Evolutionary conservation across 2,888 invertebrate species (phyloP).

Genomic region (Uloborus plumipes): DNA sequence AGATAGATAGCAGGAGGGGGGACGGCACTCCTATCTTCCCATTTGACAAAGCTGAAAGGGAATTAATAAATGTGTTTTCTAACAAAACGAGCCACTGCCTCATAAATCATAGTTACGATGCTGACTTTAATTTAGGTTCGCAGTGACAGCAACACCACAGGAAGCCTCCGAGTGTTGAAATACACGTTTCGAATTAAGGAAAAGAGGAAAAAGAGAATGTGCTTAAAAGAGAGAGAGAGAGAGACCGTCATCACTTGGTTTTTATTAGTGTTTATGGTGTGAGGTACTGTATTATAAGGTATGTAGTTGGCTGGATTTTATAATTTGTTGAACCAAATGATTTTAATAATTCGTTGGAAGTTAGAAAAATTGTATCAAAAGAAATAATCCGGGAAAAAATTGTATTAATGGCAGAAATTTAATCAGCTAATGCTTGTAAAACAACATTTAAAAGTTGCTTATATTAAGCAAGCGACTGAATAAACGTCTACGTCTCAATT

Average conservation of each 20-base stretch:
- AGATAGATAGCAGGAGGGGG: no score
- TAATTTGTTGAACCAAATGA: neutral
- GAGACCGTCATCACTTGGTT: constrained; percentile 30
- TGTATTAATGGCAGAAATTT: no score
- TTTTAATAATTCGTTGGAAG: no score
- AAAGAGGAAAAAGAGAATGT: no score
- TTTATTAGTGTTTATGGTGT: neutral
- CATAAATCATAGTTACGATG: constrained; percentile 57
- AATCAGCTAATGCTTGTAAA: no score
- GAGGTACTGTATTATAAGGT: neutral
- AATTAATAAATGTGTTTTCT: constrained; percentile 57
- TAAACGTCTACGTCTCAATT: no score
- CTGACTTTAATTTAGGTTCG: constrained; percentile 58
- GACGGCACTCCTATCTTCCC: no score
- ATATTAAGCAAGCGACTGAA: no score
- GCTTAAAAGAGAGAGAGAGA: no score
- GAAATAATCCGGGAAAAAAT: no score
- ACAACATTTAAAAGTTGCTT: no score
- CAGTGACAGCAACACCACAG: constrained; percentile 32
- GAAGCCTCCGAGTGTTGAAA: constrained; percentile 46
- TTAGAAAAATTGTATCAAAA: no score
- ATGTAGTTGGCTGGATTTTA: neutral
- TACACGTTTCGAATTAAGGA: constrained; percentile 15
- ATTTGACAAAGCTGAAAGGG: constrained; percentile 5
- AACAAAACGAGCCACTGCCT: constrained; percentile 30